phyloP scores from a whole-genome alignment of 1,140 invertebrate genomes.

The Aphidius gifuensis region DNA sequence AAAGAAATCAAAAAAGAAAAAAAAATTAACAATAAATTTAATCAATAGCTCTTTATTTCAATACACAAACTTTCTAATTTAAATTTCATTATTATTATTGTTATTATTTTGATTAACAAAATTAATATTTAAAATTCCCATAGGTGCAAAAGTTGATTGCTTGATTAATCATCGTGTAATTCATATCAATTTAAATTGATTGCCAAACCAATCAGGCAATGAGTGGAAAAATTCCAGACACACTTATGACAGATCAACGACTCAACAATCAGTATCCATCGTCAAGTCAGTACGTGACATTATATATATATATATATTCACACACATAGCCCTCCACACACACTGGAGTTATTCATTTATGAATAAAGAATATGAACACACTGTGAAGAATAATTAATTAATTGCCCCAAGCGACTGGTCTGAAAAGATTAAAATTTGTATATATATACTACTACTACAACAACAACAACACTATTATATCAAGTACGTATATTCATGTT shows the following conservation, averaged over 20 bases:
- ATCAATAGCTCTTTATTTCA: neutral
- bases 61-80: neutral
- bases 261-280: slow-evolving; percentile 16
- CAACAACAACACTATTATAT: neutral
- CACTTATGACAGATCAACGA: slow-evolving; percentile 7
- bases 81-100: neutral
- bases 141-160: neutral
- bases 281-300: slow-evolving; percentile 11
- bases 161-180: slow-evolving; percentile 3
- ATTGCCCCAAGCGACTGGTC: slow-evolving; percentile 18
- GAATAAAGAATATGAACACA: neutral
- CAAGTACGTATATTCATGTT: neutral
- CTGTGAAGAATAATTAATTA: slow-evolving; percentile 21
- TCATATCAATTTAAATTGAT: slow-evolving; percentile 2
- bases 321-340: too few relatives aligned
- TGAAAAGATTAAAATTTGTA: neutral
- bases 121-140: too few relatives aligned
- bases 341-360: too few relatives aligned
- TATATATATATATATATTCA: neutral
- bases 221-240: slow-evolving; percentile 8
- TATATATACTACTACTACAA: neutral
- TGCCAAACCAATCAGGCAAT: neutral
- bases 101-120: too few relatives aligned
- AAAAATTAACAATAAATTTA: too few relatives aligned
- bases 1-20: too few relatives aligned